A percentile compares a stretch with the other conserved stretches of the same genome.
These are phyloP conservation scores for Bubo bubo DNA, from an alignment of 2,113 vertebrate genomes.

Conservation along the genomic window DNA sequence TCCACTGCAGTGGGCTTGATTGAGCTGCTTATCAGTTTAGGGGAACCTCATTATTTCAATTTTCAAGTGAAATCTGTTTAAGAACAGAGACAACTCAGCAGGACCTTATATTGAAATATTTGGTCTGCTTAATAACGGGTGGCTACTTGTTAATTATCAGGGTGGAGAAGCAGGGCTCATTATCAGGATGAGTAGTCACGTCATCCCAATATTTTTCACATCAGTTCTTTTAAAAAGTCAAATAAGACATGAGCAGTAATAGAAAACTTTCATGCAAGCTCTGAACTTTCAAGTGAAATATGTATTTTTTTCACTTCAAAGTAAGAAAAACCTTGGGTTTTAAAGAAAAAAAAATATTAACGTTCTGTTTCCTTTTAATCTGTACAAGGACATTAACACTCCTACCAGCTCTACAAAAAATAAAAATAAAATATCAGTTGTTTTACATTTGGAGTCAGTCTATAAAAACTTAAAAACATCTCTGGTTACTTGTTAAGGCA, in stretches of 20 bases:
- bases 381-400: neutral
- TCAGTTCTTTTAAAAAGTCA: conserved; percentile 66
- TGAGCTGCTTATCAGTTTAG: conserved; percentile 41
- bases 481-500: conserved; percentile 29
- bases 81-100: conserved; percentile 35
- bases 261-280: conserved; percentile 49
- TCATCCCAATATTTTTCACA: conserved; percentile 76
- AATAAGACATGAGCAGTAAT: conserved; percentile 66
- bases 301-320: neutral
- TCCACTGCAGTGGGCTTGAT: neutral
- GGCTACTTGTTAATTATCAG: conserved; percentile 73
- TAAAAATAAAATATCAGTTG: neutral
- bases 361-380: neutral
- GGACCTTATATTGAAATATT: conserved; percentile 53
- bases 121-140: conserved; percentile 65
- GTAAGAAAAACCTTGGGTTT: neutral
- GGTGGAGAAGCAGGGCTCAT: conserved; percentile 67
- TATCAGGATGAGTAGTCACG: conserved; percentile 79
- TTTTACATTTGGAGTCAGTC: conserved; percentile 61
- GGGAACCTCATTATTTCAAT: conserved; percentile 63
- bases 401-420: neutral
- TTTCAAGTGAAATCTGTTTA: conserved; percentile 53
- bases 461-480: conserved; percentile 28
- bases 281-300: neutral
- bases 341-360: neutral